Conservation (phyloP, 2,888 invertebrate species). For the Lasioglossum lativentre region DNA sequence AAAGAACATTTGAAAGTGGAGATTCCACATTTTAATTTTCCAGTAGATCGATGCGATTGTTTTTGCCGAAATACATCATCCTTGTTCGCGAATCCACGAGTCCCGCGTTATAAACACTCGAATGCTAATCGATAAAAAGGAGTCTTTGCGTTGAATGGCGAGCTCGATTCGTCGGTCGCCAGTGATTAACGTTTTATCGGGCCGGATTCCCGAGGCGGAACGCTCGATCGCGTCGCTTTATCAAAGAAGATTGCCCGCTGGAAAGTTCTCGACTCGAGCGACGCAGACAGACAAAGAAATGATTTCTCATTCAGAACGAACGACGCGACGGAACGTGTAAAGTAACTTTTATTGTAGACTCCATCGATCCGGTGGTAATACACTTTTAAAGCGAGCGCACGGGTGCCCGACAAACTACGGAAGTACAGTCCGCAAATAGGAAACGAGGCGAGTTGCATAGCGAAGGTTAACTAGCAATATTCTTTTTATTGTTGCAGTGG, state of each 20-base stretch:
- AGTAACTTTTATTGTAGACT: conserved; percentile 13
- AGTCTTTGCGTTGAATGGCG: background rate
- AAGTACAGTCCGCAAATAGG: background rate
- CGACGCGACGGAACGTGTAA: background rate
- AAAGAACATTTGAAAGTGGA: too few species aligned
- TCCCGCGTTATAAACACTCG: conserved; percentile 29
- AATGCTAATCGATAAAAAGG: conserved; percentile 21
- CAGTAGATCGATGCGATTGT: too few species aligned
- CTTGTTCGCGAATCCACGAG: background rate
- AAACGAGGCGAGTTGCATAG: background rate
- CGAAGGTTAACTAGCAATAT: background rate
- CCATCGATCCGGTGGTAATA: background rate
- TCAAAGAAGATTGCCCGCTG: background rate
- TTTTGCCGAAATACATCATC: too few species aligned
- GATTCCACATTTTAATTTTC: too few species aligned
- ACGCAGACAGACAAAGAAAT: background rate
- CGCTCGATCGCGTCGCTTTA: background rate
- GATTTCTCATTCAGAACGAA: conserved; percentile 7
- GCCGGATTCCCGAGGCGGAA: background rate
- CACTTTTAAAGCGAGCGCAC: background rate
- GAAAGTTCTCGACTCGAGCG: background rate
- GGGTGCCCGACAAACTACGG: background rate
- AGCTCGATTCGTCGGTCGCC: background rate
- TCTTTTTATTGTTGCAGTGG: background rate
- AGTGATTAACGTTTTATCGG: conserved; percentile 6